Conservation (phyloP, 2,888 invertebrate genomes). For the Palloptera scutellata region DNA sequence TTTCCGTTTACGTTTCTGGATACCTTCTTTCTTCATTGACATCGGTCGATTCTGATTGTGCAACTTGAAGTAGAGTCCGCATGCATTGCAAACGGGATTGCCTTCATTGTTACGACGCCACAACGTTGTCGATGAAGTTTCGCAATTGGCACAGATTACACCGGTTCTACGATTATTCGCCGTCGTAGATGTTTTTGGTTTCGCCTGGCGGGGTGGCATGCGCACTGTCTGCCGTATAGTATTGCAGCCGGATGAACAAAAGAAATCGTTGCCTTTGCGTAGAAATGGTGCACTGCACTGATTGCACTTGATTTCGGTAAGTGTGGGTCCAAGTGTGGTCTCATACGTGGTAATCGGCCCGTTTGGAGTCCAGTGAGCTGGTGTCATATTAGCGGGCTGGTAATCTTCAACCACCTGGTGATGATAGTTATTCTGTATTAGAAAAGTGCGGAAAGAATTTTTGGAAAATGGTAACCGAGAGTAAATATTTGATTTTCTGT, state of each 20-base stretch:
- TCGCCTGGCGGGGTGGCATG: conserved; percentile 54
- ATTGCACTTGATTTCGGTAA: conserved; percentile 54
- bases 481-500: background rate
- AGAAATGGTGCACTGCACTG: conserved; percentile 49
- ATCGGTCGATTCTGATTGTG: conserved; percentile 82
- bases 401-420: conserved; percentile 61
- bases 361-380: conserved; percentile 49
- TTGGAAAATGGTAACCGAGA: background rate
- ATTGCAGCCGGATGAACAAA: conserved; percentile 49
- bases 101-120: conserved; percentile 89
- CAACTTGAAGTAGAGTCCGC: conserved; percentile 66
- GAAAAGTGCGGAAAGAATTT: conserved; percentile 29
- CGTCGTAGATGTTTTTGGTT: conserved; percentile 53
- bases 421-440: conserved; percentile 54
- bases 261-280: conserved; percentile 53
- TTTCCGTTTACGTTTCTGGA: conserved; percentile 96
- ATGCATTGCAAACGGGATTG: conserved; percentile 88
- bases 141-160: conserved; percentile 71
- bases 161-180: conserved; percentile 61
- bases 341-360: conserved; percentile 48
- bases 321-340: conserved; percentile 38
- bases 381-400: conserved; percentile 47
- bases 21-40: conserved; percentile 99
- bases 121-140: conserved; percentile 75
- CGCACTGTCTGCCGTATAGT: conserved; percentile 44